Conservation (phyloP, 2,113 vertebrate genomes). For the Carlito syrichta region DNA sequence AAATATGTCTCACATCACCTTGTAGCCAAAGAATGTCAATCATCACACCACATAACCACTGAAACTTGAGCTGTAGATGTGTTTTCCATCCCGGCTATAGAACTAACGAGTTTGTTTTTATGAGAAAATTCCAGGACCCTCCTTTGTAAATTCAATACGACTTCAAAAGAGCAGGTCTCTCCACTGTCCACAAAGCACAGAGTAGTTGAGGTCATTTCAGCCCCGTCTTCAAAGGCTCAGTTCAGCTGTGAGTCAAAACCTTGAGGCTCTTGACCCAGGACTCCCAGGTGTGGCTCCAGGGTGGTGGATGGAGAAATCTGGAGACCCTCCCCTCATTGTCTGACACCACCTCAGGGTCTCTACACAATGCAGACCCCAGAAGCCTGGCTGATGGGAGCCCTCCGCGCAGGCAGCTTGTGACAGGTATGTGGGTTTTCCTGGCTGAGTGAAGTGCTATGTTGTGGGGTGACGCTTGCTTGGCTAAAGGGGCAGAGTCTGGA, state of each 20-base stretch:
- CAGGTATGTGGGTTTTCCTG: rapidly evolving
- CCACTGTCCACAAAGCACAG: neutral
- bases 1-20: neutral
- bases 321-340: rapidly evolving
- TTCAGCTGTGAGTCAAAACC: neutral
- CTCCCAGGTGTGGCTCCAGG: neutral
- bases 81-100: neutral
- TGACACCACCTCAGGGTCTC: neutral
- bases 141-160: neutral
- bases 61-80: neutral
- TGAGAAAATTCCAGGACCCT: neutral
- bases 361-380: no score
- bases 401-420: no score
- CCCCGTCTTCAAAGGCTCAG: neutral
- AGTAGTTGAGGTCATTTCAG: neutral
- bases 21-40: neutral
- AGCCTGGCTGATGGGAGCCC: neutral
- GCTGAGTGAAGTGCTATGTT: neutral
- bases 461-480: neutral
- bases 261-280: neutral
- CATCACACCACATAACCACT: no score
- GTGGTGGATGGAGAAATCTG: no score
- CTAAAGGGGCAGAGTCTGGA: neutral
- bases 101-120: neutral
- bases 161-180: neutral